Evolutionary conservation across 2,888 invertebrate genomes (phyloP), one percentile per base, ranked within the genome.

Genomic region (Euproctis similis): DNA sequence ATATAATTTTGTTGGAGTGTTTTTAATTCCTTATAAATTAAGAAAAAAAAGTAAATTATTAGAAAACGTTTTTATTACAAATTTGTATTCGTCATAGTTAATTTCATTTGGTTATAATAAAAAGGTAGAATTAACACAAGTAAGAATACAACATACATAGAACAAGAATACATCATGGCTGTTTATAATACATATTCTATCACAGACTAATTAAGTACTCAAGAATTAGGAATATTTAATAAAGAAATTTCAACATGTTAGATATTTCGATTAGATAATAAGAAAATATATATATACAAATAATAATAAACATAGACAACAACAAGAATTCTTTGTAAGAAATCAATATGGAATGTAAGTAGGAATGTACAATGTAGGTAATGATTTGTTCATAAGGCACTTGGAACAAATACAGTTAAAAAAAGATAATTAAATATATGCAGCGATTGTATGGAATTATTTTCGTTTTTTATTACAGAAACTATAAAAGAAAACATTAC

Each of bases 11-110:
- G 18, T 69, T 66, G 57, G 60, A 71, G 61, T 71, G 54, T 59
- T 80, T 58, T 80, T 78, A 75, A 72, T 80, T 69, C 58, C 65
- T 74, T 74, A 68, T 71, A 73, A 80, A 75, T 74, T 72, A 74
- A 71, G 72, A 78, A 81, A 78, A 23, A 49, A 73, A 74, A 67
- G 68, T 70, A 64, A 62, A 67, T 66, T 72, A 69, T 76, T 76
- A 74, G 68, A 75, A 77, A 80, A 77, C 72, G 74, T 81, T 81
- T 72, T 67, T 66, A 82, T 82, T 82, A 81, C 82, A 82, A 81
- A 84, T 84, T 82, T 82, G 81, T 78, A 81, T 84, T 77, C 51
- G 39, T 49, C 33, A 34, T 49, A 26, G 34, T 37, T 34, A 39
- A 11, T 34, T 38, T 10, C 25, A 36, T 30, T 36, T 24, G 22